Base-by-base conservation (phyloP, 2,113 vertebrate species). In the Ondatra zibethicus region DNA sequence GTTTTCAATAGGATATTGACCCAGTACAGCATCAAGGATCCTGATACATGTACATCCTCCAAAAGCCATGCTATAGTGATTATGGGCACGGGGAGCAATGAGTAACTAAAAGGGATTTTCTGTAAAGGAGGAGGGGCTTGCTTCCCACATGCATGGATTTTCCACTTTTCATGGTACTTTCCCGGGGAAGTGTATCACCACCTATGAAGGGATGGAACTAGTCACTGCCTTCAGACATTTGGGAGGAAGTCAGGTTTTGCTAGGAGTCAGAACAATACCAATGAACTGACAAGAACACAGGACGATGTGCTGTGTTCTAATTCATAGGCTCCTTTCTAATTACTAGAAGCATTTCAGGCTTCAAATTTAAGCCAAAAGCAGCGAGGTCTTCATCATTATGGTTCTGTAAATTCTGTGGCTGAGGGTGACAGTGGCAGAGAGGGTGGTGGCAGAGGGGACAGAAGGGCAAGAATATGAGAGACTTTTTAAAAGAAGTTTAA, bases 401-500 rank as follows among this genome's bases (percentile, higher is more conserved):
- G 93, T 55, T 82, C 91, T 89, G 55, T 75, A n/a, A 87, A 45
- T 96, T 72, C 73, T 10, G 3, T 27, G 33, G 19, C 23, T 13
- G 33, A 61, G 16, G 25, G 21, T 36, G 33, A 89, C 17, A 36
- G 80, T 27, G 47, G 52, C 65, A 33, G 50, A 36, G 47, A 66
- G 25, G 19, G 50, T 70, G 12, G 31, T 58, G 68, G 88, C 52
- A 47, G 31, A 27, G 23, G 16, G 2, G 27, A 61, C 3, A 23
- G 19, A 94, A 17, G 63, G 16, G 66, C 80, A 86, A 82, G 50
- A 78, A 70, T 0, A 89, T 29, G 63, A 78, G 91, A 93, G 96
- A 85, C 52, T 68, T 65, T 95, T 95, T 52, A 42, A 94, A 42
- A 92, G 68, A 73, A 86, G 68, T 88, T 68, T 91, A 88, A 92